Conservation (phyloP, 2,113 vertebrate genomes). For the Phylloscopus trochiloides region DNA sequence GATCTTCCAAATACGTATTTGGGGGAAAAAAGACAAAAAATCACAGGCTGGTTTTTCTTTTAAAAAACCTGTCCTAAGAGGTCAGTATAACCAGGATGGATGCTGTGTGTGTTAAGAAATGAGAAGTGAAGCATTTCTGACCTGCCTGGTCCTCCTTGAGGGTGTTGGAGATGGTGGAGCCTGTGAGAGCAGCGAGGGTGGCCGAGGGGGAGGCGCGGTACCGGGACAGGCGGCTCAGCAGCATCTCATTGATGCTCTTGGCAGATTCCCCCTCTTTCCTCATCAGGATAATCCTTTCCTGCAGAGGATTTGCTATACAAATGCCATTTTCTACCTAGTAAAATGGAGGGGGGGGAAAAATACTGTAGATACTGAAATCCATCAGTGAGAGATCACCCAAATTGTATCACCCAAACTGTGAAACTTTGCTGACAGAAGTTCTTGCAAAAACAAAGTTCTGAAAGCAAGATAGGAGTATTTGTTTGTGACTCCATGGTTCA, state of each 20-base stretch:
- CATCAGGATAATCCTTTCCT: constrained; percentile 92
- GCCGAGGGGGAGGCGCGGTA: constrained; percentile 95
- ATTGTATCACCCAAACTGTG: neutral
- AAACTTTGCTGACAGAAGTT: neutral
- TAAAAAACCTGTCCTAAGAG: neutral
- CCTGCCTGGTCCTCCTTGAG: constrained; percentile 97
- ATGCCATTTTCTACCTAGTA: constrained; percentile 85
- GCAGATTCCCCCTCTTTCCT: constrained; percentile 97
- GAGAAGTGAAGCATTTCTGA: constrained; percentile 49
- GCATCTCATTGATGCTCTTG: constrained; percentile 98
- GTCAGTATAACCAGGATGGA: neutral
- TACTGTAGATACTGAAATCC: neutral
- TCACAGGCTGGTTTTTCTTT: rapidly evolving
- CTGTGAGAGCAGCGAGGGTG: constrained; percentile 93
- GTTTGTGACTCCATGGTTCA: neutral
- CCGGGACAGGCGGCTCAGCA: constrained; percentile 93
- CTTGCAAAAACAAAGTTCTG: neutral
- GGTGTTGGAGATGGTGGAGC: constrained; percentile 95
- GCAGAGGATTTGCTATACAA: constrained; percentile 84
- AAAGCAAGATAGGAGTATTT: neutral
- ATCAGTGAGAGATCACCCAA: neutral
- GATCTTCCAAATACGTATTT: neutral
- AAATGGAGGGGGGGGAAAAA: neutral
- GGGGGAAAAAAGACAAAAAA: neutral
- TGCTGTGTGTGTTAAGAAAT: neutral